Evolutionary conservation across 2,888 invertebrate genomes (phyloP), one percentile per base, ranked within the genome.

Genomic region (Imbricaverruca yamaguchii): DNA sequence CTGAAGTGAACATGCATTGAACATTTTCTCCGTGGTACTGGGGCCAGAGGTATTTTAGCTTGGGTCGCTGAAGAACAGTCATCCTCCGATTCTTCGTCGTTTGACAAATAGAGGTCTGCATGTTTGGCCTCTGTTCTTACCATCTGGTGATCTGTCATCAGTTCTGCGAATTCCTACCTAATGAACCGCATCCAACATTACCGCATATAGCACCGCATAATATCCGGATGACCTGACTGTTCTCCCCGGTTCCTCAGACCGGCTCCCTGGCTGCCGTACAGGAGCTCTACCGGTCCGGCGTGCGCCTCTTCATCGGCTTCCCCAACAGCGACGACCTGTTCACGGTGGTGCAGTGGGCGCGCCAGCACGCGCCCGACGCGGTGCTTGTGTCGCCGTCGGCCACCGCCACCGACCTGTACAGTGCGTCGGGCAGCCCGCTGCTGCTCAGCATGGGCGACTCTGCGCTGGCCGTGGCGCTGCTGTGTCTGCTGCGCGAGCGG

Each of bases 401-500:
- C 55, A 74, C 74, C 21, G 74, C 74, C 55, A 21, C 21, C 21
- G 74, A 74, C 74, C 55, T 87, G 74, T 10, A 53, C 15, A 6
- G 11, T 0, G 74, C 21, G 53, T 18, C 74, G 18, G 74, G 74
- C 53, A 74, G 55, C 21, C 55, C 74, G 53, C 74, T 74, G 53
- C 74, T 74, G 21, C 74, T 74, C 53, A 74, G 74, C n/a, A 15
- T 74, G 74, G 74, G 74, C 10, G 74, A 74, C 55, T 15, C 74
- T 53, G 74, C 74, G 74, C 74, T 74, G 74, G 53, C 74, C 10
- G 74, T 21, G 55, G 74, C 74, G 53, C 74, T 74, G 55, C 8
- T 74, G 9, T 74, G 87, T 55, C 74, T 74, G 53, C 74, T 74
- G 53, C 53, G 55, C 1, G 18, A 74, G 55, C 74, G 53, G 53